A percentile compares a stretch with the other conserved stretches of the same genome.
Evolutionary conservation across 92 coral and sea anemone species (phyloP).

Genomic region (Phenganax marumi): DNA sequence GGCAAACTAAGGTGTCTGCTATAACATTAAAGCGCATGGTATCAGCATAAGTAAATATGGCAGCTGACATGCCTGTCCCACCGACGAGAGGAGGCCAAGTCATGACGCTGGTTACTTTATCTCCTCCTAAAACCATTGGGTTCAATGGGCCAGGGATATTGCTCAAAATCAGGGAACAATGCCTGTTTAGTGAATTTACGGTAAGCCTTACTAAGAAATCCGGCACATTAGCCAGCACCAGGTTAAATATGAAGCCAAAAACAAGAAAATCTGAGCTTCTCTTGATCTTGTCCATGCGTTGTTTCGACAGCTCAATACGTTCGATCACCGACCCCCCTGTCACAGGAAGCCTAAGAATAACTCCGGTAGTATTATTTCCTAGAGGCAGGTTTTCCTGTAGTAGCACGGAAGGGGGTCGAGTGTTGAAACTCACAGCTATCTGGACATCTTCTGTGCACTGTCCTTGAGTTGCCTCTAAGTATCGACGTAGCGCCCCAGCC

Average conservation of each 20-base stretch:
- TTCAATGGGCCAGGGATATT: constrained; percentile 95
- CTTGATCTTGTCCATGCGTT: constrained; percentile 89
- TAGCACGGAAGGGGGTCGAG: constrained; percentile 72
- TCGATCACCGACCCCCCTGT: constrained; percentile 60
- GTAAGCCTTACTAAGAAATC: constrained; percentile 79
- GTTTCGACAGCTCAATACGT: constrained; percentile 77
- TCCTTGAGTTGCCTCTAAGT: constrained; percentile 66
- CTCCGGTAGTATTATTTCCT: constrained; percentile 88
- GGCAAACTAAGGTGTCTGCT: constrained; percentile 76
- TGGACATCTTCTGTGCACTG: constrained; percentile 85
- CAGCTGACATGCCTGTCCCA: constrained; percentile 81
- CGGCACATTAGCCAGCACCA: constrained; percentile 79
- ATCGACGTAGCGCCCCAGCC: constrained; percentile 89
- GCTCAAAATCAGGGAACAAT: constrained; percentile 82
- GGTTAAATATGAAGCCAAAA: constrained; percentile 75
- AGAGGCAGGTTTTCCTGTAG: constrained; percentile 79
- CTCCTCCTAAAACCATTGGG: constrained; percentile 71
- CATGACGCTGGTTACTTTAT: constrained; percentile 74
- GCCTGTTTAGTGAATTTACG: constrained; percentile 73
- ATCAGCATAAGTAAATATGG: constrained; percentile 93
- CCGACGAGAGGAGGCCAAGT: constrained; percentile 97
- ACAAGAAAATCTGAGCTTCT: constrained; percentile 81
- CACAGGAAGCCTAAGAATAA: constrained; percentile 79
- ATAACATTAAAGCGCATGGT: constrained; percentile 76
- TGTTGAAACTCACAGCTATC: constrained; percentile 82